phyloP scores from a whole-genome alignment of 2,113 vertebrate genomes.

The Sorex araneus region DNA sequence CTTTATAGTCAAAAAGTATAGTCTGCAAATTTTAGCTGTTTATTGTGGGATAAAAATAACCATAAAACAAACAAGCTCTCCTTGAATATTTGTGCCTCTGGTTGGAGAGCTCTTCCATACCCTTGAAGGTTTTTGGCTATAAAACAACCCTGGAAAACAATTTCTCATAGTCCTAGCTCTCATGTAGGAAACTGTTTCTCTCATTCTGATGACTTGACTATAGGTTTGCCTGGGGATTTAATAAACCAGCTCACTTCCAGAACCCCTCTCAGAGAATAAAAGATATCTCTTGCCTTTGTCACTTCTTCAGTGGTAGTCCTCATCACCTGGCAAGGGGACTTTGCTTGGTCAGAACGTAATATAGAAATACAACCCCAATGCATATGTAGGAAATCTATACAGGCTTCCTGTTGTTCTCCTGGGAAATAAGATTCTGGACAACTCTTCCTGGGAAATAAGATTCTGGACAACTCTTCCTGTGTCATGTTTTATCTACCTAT shows the following conservation, averaged over 20 bases:
- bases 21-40: constrained; percentile 80
- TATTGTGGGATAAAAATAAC: constrained; percentile 81
- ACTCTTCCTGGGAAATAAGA: constrained; percentile 47
- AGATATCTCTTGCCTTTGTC: constrained; percentile 5
- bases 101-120: constrained; percentile 60
- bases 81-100: constrained; percentile 70
- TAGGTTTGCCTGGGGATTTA: constrained; percentile 76
- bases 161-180: constrained; percentile 46
- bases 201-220: constrained; percentile 64
- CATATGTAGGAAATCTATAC: not conserved
- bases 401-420: constrained; percentile 9
- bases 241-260: constrained; percentile 31
- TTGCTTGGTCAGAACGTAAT: constrained; percentile 19
- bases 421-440: constrained; percentile 56
- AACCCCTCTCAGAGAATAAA: constrained; percentile 24
- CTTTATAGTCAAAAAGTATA: constrained; percentile 81
- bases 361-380: constrained; percentile 46
- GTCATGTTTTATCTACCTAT: constrained; percentile 64
- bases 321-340: not conserved
- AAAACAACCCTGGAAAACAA: constrained; percentile 71
- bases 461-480: not conserved
- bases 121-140: constrained; percentile 68
- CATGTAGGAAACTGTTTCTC: constrained; percentile 64
- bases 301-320: not conserved
- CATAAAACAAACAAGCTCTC: constrained; percentile 78